Percentiles rank a stretch among this genome's conserved stretches.
Conservation (phyloP, 2,113 vertebrate genomes). For the Scomber japonicus region DNA sequence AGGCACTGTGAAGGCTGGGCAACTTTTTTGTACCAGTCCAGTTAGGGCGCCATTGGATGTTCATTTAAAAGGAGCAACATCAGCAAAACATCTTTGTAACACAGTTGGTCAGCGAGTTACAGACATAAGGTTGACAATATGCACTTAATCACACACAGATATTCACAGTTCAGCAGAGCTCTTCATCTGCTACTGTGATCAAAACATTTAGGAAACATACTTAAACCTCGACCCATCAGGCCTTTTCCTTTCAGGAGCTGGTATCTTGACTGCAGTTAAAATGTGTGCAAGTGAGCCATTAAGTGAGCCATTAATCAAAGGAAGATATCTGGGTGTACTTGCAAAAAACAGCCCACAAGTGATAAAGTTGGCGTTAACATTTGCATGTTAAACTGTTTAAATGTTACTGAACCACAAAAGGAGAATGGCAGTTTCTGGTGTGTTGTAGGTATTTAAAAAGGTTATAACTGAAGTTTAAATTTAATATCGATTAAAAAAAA, state of each 20-base stretch:
- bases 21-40: slow-evolving; percentile 31
- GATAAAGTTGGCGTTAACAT: background rate
- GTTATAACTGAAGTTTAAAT: background rate
- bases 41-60: slow-evolving; percentile 1
- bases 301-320: background rate
- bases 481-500: background rate
- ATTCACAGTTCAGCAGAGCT: slow-evolving; percentile 15
- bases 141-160: slow-evolving; percentile 10
- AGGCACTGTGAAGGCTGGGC: slow-evolving; percentile 59
- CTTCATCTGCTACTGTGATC: slow-evolving; percentile 1
- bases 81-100: slow-evolving; percentile 16
- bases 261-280: slow-evolving; percentile 3
- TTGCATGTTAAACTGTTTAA: background rate
- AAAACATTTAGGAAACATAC: slow-evolving; percentile 10
- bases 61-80: slow-evolving; percentile 17
- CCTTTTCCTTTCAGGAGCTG: slow-evolving; percentile 7
- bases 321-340: slow-evolving; percentile 17
- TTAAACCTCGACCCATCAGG: background rate
- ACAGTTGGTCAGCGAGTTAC: slow-evolving; percentile 41
- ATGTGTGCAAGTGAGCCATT: background rate
- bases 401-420: background rate
- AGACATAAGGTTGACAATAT: slow-evolving; percentile 35
- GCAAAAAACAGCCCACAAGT: slow-evolving; percentile 44
- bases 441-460: background rate
- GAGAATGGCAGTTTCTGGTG: slow-evolving; percentile 14